Conservation (phyloP, 2,797 vertebrate species). For the Mastacembelus armatus region DNA sequence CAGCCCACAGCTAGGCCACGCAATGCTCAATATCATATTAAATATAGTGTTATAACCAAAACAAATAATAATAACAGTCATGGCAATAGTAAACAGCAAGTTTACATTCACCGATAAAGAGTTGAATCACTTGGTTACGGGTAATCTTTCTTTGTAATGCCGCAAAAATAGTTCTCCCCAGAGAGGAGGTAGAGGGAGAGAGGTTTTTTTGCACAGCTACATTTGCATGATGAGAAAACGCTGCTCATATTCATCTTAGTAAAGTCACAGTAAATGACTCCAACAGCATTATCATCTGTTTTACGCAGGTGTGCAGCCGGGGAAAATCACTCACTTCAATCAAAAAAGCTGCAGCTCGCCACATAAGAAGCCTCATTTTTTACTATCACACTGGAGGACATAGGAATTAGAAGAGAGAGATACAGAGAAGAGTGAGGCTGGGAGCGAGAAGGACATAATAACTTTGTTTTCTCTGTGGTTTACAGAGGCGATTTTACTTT, state of each 20-base stretch:
- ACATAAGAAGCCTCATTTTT: constrained; percentile 87
- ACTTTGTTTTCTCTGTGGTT: constrained; percentile 67
- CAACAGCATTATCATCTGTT: constrained; percentile 81
- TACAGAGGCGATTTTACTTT: constrained; percentile 43
- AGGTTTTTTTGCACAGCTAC: constrained; percentile 41
- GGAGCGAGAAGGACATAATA: constrained; percentile 56
- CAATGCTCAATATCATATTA: constrained; percentile 59
- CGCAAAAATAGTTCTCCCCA: constrained; percentile 69
- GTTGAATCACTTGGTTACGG: constrained; percentile 61
- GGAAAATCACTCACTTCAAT: constrained; percentile 81
- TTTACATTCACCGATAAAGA: constrained; percentile 71
- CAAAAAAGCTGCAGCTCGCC: constrained; percentile 83
- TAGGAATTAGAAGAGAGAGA: constrained; percentile 63
- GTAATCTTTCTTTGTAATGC: constrained; percentile 70
- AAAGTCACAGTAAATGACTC: constrained; percentile 80
- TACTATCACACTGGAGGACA: constrained; percentile 82
- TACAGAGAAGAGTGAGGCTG: constrained; percentile 34
- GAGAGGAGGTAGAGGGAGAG: constrained; percentile 57
- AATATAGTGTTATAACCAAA: constrained; percentile 63
- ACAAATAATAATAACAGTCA: constrained; percentile 75
- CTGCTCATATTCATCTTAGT: constrained; percentile 79
- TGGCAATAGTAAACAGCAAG: constrained; percentile 60
- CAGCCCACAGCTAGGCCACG: constrained; percentile 59
- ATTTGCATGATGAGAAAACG: constrained; percentile 81
- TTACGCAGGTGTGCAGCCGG: constrained; percentile 75